Base-by-base conservation (phyloP, 2,113 vertebrate genomes). In the Apteryx mantelli region DNA sequence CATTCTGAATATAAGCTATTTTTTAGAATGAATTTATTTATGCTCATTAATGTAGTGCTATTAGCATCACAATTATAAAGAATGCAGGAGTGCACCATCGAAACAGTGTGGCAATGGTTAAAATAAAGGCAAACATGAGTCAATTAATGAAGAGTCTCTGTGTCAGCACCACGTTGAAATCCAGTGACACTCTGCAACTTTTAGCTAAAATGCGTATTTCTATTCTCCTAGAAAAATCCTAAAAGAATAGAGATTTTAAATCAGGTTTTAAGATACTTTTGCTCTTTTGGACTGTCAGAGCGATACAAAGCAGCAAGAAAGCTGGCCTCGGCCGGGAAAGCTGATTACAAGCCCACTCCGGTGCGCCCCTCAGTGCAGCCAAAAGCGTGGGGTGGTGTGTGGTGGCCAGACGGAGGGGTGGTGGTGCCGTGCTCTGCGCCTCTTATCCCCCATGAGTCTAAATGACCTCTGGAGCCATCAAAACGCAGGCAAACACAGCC, bases 331-430 rank as follows among this genome's bases (percentile, higher is more conserved):
- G 0, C 1, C 38, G 32, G 5, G 28, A 82, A 22, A 65, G 7
- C 5, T 32, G 16, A 34, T 18, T 58, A 42, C 9, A 56, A 61
- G 5, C 25, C 19, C 19, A 7, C 8, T 36, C 28, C 82, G 24
- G 5, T 18, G 21, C 21, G 15, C 1, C 61, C 18, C 24, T 71
- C 40, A 13, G 2, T 3, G 3, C 7, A 14, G 19, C 3, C 36
- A 24, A 0, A 0, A 6, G 11, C 12, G 5, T 25, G 66, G 13
- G 25, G 19, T 52, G 24, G 58, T 0, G 1, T 34, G 8, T 30
- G 46, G 14, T 30, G 48, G 46, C 42, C 48, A 64, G 34, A 9
- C 28, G 11, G 7, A 68, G 53, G 17, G 30, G n/a, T 2, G 0
- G 4, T 30, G 74, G 28, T 0, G 0, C 7, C 0, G 1, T 26